Percentiles rank a stretch among this genome's conserved stretches.
Conservation (phyloP, 2,113 vertebrate species). For the Catagonus wagneri region DNA sequence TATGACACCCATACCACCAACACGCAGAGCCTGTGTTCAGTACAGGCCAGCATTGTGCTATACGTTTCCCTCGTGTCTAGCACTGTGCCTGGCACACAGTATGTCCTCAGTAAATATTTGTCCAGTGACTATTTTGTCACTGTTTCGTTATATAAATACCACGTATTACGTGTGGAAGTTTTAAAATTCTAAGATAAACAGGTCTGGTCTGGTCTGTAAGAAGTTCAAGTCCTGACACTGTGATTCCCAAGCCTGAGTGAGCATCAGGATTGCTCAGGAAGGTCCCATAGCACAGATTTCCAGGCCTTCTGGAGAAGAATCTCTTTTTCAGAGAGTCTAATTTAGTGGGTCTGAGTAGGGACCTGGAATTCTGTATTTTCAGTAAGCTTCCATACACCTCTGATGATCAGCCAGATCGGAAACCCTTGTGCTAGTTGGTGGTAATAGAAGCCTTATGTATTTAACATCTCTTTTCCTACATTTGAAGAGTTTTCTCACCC, state of each 20-base stretch:
- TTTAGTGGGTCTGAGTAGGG: neutral
- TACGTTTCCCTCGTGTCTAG: neutral
- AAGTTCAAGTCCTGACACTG: neutral
- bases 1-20: neutral
- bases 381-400: neutral
- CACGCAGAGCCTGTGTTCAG: neutral
- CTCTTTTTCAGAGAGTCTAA: neutral
- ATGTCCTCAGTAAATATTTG: neutral
- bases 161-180: neutral
- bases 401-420: neutral
- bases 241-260: neutral
- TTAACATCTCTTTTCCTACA: constrained; percentile 4
- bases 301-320: neutral
- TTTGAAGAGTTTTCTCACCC: neutral
- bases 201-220: neutral
- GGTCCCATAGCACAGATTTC: neutral
- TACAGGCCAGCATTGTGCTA: neutral
- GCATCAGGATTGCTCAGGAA: neutral
- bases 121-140: neutral
- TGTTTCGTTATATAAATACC: neutral
- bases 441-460: neutral
- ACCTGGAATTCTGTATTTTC: neutral
- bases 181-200: neutral
- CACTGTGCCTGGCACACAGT: neutral
- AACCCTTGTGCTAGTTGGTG: neutral